phyloP scores from a whole-genome alignment of 2,797 vertebrate genomes.

The Enteromius unitaeniatus region DNA sequence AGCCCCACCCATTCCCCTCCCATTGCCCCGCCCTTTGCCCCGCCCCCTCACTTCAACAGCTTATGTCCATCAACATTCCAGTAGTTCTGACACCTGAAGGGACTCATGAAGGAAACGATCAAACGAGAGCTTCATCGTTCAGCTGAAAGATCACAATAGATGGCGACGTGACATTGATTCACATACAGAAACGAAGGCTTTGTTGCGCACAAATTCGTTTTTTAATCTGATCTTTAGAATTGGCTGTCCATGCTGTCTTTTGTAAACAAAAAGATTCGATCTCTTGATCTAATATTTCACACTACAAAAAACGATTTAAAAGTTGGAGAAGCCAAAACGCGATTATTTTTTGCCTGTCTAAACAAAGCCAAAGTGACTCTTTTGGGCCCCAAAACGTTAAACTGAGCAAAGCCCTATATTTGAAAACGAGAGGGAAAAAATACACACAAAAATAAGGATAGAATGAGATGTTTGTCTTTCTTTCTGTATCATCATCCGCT shows the following conservation, averaged over 20 bases:
- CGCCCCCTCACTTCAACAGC: constrained; percentile 69
- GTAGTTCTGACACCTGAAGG: constrained; percentile 77
- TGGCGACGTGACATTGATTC: constrained; percentile 52
- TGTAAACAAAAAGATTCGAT: constrained; percentile 4
- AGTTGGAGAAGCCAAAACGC: neutral
- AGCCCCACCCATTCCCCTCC: constrained; percentile 51
- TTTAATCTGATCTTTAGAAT: neutral
- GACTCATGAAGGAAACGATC: constrained; percentile 51
- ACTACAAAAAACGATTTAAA: neutral
- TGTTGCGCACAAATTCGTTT: neutral
- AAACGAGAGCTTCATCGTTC: constrained; percentile 28
- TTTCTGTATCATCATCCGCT: constrained; percentile 67
- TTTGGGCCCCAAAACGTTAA: constrained; percentile 29
- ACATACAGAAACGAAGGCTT: constrained; percentile 21
- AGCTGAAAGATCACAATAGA: constrained; percentile 22
- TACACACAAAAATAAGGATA: constrained; percentile 71
- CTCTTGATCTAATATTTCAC: neutral
- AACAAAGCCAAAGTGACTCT: constrained; percentile 40
- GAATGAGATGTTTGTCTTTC: constrained; percentile 82
- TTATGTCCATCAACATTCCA: constrained; percentile 84
- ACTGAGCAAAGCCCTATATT: constrained; percentile 45
- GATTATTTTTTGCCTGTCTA: neutral
- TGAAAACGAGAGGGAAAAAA: constrained; percentile 34
- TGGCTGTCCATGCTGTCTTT: neutral
- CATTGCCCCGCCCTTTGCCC: constrained; percentile 33